Evolutionary conservation across 2,888 invertebrate species (phyloP).

Genomic region (Dioctria rufipes): DNA sequence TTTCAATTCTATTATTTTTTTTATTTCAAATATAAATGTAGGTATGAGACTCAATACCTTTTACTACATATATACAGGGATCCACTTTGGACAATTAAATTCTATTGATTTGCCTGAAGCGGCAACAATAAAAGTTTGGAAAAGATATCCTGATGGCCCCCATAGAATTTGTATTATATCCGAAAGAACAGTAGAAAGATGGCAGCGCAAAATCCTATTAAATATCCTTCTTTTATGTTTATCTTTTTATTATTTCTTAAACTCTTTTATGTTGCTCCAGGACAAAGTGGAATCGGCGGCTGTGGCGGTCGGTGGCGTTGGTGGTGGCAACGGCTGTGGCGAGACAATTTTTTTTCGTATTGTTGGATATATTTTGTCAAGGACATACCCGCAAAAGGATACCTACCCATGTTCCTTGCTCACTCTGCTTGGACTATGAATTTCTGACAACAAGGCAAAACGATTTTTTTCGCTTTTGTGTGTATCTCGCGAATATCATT

Average conservation of each 20-base stretch:
- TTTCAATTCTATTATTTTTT: background rate
- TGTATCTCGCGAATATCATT: slow-evolving; percentile 22
- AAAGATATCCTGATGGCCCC: background rate
- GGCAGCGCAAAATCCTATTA: slow-evolving; percentile 33
- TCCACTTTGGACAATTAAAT: slow-evolving; percentile 47
- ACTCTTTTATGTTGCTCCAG: slow-evolving; percentile 43
- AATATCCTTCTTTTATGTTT: slow-evolving; percentile 34
- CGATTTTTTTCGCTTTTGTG: slow-evolving; percentile 13
- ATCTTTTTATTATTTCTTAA: slow-evolving; percentile 43
- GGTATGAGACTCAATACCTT: background rate
- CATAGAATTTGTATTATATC: slow-evolving; percentile 20
- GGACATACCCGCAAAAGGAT: background rate
- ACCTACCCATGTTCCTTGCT: background rate
- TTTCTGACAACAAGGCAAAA: slow-evolving; percentile 42
- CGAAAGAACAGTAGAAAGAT: slow-evolving; percentile 22
- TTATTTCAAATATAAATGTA: background rate
- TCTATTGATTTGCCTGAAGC: slow-evolving; percentile 50
- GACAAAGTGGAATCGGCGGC: slow-evolving; percentile 7
- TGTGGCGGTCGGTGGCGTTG: no score
- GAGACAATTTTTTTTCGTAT: slow-evolving; percentile 21
- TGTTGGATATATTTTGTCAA: slow-evolving; percentile 17
- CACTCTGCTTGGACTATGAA: background rate
- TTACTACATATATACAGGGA: background rate
- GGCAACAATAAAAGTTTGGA: slow-evolving; percentile 35
- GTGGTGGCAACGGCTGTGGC: no score